Base-by-base conservation (phyloP, 1,140 invertebrate species). In the Diorhabda elongata region DNA sequence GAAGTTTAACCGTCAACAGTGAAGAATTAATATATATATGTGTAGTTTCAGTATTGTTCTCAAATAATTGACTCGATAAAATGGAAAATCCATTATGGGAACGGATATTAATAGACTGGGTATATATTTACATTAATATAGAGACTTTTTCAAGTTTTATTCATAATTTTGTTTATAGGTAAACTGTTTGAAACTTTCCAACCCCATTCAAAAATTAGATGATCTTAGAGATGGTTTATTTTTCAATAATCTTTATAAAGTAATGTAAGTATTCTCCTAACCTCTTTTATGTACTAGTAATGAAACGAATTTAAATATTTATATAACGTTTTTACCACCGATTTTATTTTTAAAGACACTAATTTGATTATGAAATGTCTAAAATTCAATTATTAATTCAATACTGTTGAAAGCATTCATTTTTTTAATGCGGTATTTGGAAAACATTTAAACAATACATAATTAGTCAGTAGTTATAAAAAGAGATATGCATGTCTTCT, bases 31-130 rank as follows among this genome's bases (percentile, higher is more conserved):
- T 26, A 26, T 11, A 26, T 11, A 11, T 26, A 26, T 26, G 26
- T 26, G 26, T 26, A 1, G 26, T 26, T 26, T 8, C 47, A 52
- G 47, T 52, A n/a, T 52, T 60, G 5, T 42, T n/a, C 2, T 26
- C 26, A 60, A 60, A 26, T 26, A 60, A 41, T 61, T 26, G 26
- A 26, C 26, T 42, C 26, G 44, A n/a, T 44, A 63, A 45, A 62
- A 77, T 77, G 74, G 71, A 71, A 61, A 64, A 65, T 61, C 52
- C 70, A 57, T 71, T 74, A 64, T 80, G 78, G 78, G 72, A 79
- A 59, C 64, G 58, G 26, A 68, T 79, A 58, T 71, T 80, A 65
- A 64, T 80, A 45, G 77, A 80, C 72, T 80, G 78, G 78, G 78
- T 77, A 75, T 75, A 26, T 26, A 26, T 26, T 26, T 26, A 26